Percentiles rank a stretch among this genome's conserved stretches.
These are phyloP conservation scores for Turritopsis dohrnii DNA, from an alignment of 30 jellyfish, hydroid and myxozoan genomes.

Conservation along the genomic window DNA sequence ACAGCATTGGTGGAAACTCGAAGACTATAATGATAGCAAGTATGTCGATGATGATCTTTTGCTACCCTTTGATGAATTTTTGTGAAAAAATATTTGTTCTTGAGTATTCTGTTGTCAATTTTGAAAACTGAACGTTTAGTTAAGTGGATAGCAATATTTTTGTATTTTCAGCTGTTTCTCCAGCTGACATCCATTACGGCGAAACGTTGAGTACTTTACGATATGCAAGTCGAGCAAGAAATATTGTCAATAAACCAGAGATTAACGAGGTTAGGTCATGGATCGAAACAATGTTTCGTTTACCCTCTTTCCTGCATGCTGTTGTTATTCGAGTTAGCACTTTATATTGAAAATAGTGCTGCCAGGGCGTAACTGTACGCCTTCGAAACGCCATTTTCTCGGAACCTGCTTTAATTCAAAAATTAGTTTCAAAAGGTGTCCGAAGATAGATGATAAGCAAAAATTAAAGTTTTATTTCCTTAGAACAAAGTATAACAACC, in stretches of 20 bases:
- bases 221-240: constrained; percentile 93
- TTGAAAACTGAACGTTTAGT: too few species aligned
- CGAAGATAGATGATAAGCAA: too few species aligned
- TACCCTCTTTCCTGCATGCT: not conserved
- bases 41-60: not conserved
- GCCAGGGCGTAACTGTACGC: too few species aligned
- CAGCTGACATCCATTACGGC: constrained; percentile 77
- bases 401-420: too few species aligned
- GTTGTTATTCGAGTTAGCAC: not conserved
- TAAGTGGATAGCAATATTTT: not conserved
- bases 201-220: constrained; percentile 85
- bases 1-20: constrained; percentile 96
- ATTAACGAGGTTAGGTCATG: constrained; percentile 62
- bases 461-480: too few species aligned
- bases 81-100: not conserved
- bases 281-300: not conserved
- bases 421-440: too few species aligned
- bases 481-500: too few species aligned
- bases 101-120: too few species aligned
- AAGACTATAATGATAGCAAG: constrained; percentile 93
- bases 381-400: not conserved
- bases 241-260: constrained; percentile 72
- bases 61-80: not conserved
- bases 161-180: constrained; percentile 67
- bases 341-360: too few species aligned